Evolutionary conservation across 2,888 invertebrate species (phyloP), one percentile per base, ranked within the genome.

Genomic region (Lathronympha strigana): DNA sequence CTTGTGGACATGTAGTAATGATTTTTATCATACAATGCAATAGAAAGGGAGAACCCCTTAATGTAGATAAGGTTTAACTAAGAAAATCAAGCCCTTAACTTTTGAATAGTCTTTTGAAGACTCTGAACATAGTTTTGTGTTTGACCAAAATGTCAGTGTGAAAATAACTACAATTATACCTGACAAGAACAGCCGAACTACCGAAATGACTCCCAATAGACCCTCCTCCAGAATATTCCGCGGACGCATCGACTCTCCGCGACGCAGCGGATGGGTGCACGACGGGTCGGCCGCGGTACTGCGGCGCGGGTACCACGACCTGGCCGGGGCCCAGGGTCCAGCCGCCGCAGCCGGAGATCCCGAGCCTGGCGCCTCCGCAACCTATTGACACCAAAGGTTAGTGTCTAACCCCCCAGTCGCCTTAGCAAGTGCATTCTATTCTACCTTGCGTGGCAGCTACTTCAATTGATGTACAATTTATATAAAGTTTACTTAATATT

Each of bases 261-360:
- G 90, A 90, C 70, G 91, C 82, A 68, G 90, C 89, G 76, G 94
- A 93, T 75, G 92, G 93, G 51, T 92, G 93, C 66, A 90, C 90
- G 71, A 88, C 92, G 15, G 80, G 88, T 31, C 83, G 94, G 68
- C 93, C 93, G 13, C 87, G 94, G 57, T 94, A 93, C 87, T 94
- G 93, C 80, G 87, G 93, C 80, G 87, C 93, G 2, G 94, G 94
- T 19, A 88, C 88, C 70, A 89, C 90, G 71, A 90, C 90, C 23
- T 90, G 89, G 87, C 94, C 94, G 0, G 93, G 94, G 0, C 94
- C 90, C 0, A 71, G 89, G 61, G 90, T 89, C 47, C 90, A 88
- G 77, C 89, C 92, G 6, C 90, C 90, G 61, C 90, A 88, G 80
- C 78, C 90, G 0, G 92, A 92, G 77, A 90, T 90, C 66, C 85